A percentile compares a stretch with the other conserved stretches of the same genome.
Evolutionary conservation across 2,113 vertebrate species (phyloP).

Genomic region (Ascaphus truei): DNA sequence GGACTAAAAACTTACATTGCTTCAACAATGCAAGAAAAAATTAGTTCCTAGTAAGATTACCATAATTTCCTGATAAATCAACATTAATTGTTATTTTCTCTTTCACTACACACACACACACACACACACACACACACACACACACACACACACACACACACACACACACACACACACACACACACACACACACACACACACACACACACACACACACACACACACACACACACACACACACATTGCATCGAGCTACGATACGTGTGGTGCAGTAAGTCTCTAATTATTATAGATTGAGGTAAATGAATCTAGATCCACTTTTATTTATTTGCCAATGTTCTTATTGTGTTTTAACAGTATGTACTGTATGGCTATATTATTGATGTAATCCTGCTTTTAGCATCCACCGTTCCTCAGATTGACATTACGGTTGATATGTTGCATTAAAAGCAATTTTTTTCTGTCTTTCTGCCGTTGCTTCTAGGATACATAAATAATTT

Average conservation of each 20-base stretch:
- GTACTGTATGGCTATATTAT: constrained; percentile 19
- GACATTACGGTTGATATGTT: constrained; percentile 5
- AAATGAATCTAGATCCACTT: constrained; percentile 27
- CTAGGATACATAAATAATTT: too few species aligned
- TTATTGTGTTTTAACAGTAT: constrained; percentile 26
- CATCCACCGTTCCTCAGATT: constrained; percentile 6
- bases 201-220: background rate
- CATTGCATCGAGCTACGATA: background rate
- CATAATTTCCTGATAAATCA: constrained; percentile 2
- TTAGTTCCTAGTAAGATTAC: background rate
- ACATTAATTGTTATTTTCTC: constrained; percentile 1
- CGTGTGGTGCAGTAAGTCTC: background rate
- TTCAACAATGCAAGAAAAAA: too few species aligned
- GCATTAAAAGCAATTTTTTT: constrained; percentile 22
- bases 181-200: background rate
- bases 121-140: background rate
- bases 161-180: background rate
- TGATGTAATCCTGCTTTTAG: constrained; percentile 19
- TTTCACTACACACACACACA: background rate
- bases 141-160: background rate
- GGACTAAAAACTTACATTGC: too few species aligned
- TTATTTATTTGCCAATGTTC: constrained; percentile 29
- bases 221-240: background rate
- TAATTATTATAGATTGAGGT: constrained; percentile 24
- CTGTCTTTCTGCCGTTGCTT: background rate